These are phyloP conservation scores for Alethe diademata DNA, from an alignment of 2,113 vertebrate genomes.

Conservation along the genomic window DNA sequence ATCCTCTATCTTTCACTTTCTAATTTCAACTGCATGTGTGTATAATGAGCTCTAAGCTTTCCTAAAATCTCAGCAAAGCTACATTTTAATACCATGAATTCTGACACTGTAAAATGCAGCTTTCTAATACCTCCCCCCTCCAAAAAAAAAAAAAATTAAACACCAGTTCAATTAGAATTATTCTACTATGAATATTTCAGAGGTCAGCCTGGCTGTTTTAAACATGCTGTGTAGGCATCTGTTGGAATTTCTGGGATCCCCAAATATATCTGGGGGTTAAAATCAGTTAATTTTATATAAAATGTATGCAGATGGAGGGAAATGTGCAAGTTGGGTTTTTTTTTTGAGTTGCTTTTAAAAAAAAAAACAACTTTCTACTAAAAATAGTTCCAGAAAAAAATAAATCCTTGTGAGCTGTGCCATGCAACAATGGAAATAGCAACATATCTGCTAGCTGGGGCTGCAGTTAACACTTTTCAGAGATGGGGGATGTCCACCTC, in stretches of 20 bases:
- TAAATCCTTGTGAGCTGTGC: not conserved
- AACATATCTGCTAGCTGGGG: constrained; percentile 26
- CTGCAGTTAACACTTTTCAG: constrained; percentile 73
- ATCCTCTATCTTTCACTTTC: not conserved
- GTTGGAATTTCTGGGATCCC: not conserved
- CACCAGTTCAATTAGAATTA: not conserved
- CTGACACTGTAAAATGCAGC: not conserved
- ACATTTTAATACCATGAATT: not conserved
- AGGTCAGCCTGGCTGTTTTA: not conserved
- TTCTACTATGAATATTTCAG: not conserved
- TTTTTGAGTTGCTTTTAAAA: too few relatives aligned
- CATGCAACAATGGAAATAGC: constrained; percentile 43
- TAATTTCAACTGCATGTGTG: not conserved
- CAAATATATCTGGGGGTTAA: not conserved
- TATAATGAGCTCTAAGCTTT: not conserved
- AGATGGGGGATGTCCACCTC: constrained; percentile 68
- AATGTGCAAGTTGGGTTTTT: fast-evolving
- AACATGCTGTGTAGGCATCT: not conserved
- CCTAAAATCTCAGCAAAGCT: not conserved
- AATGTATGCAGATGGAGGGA: fast-evolving
- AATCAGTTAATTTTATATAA: not conserved
- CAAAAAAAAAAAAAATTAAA: not conserved
- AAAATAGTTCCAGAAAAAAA: constrained; percentile 4
- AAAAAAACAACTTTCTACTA: not conserved
- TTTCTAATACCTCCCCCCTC: not conserved